Base-by-base conservation (phyloP, 2,797 vertebrate species). In the Psittacula derbiana region DNA sequence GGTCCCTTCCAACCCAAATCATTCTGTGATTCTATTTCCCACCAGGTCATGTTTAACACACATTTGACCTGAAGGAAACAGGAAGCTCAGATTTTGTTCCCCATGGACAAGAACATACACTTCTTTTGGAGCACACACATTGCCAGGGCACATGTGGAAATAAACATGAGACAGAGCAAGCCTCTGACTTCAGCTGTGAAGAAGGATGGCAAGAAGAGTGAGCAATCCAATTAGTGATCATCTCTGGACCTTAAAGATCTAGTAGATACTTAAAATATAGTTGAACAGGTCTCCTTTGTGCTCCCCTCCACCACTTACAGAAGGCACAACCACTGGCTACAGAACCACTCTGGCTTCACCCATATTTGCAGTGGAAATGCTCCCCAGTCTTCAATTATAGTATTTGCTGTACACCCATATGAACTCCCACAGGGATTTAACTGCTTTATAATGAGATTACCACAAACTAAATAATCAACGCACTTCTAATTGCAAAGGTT, bases 401-500 rank as follows among this genome's bases (percentile, higher is more conserved):
- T 17, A 65, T 76, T 69, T 33, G 73, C 80, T 87, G 91, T 28
- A 94, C 75, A 78, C 86, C 95, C 95, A 40, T 61, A 93, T 17
- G 36, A 95, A 95, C 58, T 88, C 96, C 93, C 97, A 79, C 87
- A 72, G 94, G 76, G 92, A 96, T 93, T 93, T 86, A 93, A 93
- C 83, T 96, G 84, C 86, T 94, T 95, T 86, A 94, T 82, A 93
- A 96, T 93, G 88, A 97, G 93, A 97, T 95, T 95, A 97, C 93
- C 95, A 97, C 96, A 96, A 92, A 97, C 97, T 98, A 97, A 96
- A 98, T 97, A 90, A 98, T 97, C 97, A 98, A 98, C 97, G 96
- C 97, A 98, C 97, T 98, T 98, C 98, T 98, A 97, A 98, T 98
- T 93, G 97, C 98, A 98, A 98, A 98, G 98, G 97, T 97, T 97